Base-by-base conservation (phyloP, 2,888 invertebrate species). In the Morpho deidamia region DNA sequence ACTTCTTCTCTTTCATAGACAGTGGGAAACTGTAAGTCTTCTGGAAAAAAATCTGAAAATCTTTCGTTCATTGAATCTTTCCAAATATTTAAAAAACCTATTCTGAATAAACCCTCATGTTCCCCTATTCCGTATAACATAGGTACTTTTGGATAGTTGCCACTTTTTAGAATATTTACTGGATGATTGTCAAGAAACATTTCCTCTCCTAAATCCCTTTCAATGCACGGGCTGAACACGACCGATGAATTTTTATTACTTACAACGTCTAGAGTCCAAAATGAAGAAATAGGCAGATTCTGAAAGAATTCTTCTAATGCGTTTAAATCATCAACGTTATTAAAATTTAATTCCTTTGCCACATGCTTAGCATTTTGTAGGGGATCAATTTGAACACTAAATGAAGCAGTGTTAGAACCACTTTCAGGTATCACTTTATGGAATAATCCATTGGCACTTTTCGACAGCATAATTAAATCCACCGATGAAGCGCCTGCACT, bases 401-500 rank as follows among this genome's bases (percentile, higher is more conserved):
- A 72, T 8, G 58, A 59, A 0, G 67, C 68, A 11, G 66, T 46
- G 56, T 51, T 71, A 0, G 66, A 64, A 7, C 79, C 83, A 47
- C 83, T 82, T 32, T 76, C 79, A 10, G 70, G 62, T 55, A 78
- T 76, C 1, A 71, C 76, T 60, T 72, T 78, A n/a, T 71, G 70
- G 45, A 81, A 81, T 7, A 83, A 60, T 2, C 77, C 81, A 33
- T 64, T 58, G 0, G 78, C 62, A 2, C 65, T 51, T 45, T 69
- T 63, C 1, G 83, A 78, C 4, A 83, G 58, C 60, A 72, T 69
- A 2, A 81, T 44, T 0, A 81, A 64, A 49, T 81, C 80, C 0
- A 78, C 71, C 0, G 83, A 53, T 3, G 71, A 66, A 1, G 72
- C 68, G 0, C 83, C 83, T 3, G 83, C 78, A 53, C 81, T 83